Evolutionary conservation across 2,797 vertebrate species (phyloP).

Genomic region (Pempheris klunzingeri): DNA sequence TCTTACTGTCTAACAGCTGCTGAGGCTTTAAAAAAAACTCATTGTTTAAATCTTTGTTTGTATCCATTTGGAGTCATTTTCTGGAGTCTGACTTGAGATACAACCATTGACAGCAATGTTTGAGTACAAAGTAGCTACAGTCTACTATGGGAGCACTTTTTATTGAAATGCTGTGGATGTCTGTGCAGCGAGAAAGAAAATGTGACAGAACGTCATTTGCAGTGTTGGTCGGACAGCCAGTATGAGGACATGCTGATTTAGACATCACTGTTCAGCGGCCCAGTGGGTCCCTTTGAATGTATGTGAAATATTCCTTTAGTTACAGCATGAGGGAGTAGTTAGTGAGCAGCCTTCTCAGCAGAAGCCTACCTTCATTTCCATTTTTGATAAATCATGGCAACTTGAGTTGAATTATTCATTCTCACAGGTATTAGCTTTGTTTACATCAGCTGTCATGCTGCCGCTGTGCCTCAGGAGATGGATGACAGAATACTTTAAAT

Average conservation of each 20-base stretch:
- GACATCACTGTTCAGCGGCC: neutral
- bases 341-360: neutral
- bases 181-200: neutral
- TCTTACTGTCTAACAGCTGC: too few relatives aligned
- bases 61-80: neutral
- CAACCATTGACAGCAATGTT: neutral
- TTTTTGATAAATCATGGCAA: constrained; percentile 16
- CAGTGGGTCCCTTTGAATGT: neutral
- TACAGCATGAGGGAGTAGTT: neutral
- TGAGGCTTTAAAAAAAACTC: too few relatives aligned
- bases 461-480: neutral
- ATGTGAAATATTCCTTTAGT: neutral
- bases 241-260: neutral
- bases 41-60: neutral
- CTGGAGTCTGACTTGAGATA: neutral
- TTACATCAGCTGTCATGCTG: constrained; percentile 21
- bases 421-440: constrained; percentile 10
- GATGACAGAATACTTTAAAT: constrained; percentile 7
- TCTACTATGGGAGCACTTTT: neutral
- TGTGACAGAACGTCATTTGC: too few relatives aligned
- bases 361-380: constrained; percentile 1
- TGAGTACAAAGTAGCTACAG: neutral
- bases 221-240: too few relatives aligned
- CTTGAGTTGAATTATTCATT: constrained; percentile 36
- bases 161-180: neutral